Conservation (phyloP, 2,797 vertebrate species). For the Morelia viridis region DNA sequence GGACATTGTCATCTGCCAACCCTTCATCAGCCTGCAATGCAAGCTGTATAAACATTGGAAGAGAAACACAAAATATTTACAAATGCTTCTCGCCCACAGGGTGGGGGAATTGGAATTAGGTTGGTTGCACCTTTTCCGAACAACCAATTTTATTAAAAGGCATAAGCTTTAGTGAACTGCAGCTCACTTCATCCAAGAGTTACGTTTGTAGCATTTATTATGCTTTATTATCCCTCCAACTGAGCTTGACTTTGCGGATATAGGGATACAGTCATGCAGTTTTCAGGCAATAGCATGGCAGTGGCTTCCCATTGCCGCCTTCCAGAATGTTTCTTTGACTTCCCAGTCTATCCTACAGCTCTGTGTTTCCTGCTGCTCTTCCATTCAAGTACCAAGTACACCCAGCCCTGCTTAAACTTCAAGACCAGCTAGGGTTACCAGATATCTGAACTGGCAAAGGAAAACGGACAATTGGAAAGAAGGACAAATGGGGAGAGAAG, state of each 20-base stretch:
- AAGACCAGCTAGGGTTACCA: background rate
- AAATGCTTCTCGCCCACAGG: background rate
- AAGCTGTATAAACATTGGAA: background rate
- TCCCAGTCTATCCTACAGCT: background rate
- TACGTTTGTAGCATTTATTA: background rate
- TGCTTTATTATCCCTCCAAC: background rate
- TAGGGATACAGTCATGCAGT: background rate
- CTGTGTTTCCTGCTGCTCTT: background rate
- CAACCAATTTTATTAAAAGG: background rate
- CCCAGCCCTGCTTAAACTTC: background rate
- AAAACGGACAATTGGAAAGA: background rate
- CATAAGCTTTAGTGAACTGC: background rate
- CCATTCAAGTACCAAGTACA: background rate
- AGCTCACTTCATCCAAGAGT: background rate
- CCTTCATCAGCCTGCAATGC: background rate
- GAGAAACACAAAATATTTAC: background rate
- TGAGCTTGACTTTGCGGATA: background rate
- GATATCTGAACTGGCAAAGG: background rate
- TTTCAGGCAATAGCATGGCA: background rate
- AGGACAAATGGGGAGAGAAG: background rate
- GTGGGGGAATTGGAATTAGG: background rate
- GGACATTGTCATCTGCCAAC: background rate
- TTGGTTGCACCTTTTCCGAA: background rate
- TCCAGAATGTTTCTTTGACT: background rate
- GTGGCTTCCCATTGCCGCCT: background rate